Percentiles rank a stretch among this genome's conserved stretches.
Conservation (phyloP, 1,140 invertebrate genomes). For the Coenobita brevimanus region DNA sequence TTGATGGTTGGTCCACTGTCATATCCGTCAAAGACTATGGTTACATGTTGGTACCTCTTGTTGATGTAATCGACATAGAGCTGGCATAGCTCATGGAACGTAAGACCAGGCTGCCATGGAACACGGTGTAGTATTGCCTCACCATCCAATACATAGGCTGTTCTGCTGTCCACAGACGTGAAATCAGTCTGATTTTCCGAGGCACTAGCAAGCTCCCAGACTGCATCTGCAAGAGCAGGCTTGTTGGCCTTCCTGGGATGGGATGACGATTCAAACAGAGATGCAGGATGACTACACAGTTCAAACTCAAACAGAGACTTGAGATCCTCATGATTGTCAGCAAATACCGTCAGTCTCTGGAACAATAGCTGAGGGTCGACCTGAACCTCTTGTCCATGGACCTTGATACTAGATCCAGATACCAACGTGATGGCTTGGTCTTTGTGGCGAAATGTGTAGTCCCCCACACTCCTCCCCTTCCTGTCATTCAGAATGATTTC, state of each 20-base stretch:
- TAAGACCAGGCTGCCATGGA: not conserved
- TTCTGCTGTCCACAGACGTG: not conserved
- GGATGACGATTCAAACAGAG: not conserved
- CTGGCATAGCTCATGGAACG: not conserved
- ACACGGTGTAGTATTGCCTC: not conserved
- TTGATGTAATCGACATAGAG: not conserved
- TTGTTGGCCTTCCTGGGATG: not conserved
- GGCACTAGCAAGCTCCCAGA: not conserved
- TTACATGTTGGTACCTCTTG: not conserved
- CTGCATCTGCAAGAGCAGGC: not conserved
- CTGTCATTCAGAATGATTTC: not conserved
- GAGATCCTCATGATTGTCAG: not conserved
- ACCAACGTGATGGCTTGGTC: not conserved
- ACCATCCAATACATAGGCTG: conserved; percentile 5
- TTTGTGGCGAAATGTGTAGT: not conserved
- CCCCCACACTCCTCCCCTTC: not conserved
- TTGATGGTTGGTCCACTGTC: not conserved
- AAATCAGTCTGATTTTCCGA: not conserved
- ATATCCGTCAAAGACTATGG: conserved; percentile 15
- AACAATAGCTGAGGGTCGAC: not conserved
- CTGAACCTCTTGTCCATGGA: not conserved
- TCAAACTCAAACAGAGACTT: conserved; percentile 12
- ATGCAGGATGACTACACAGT: not conserved
- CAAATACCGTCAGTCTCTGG: conserved; percentile 13
- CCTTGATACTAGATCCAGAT: not conserved